phyloP scores from a whole-genome alignment of 2,888 invertebrate genomes.

The Parnassius glacialis region DNA sequence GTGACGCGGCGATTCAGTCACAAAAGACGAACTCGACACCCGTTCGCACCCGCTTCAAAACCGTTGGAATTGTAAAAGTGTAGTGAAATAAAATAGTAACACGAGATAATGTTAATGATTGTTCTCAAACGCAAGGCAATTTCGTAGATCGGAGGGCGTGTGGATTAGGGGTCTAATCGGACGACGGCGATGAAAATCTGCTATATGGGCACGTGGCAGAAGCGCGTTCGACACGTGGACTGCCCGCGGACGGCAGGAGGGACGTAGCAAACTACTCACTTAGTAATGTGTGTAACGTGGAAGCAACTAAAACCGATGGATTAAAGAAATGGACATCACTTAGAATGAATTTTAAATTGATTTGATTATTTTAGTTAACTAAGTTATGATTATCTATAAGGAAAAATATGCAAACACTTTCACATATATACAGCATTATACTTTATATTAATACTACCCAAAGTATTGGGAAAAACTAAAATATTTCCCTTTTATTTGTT shows the following conservation, averaged over 20 bases:
- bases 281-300: conserved; percentile 3
- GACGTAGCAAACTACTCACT: conserved; percentile 14
- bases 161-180: conserved; percentile 73
- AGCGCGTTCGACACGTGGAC: conserved; percentile 29
- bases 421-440: no score
- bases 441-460: no score
- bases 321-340: neutral
- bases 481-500: no score
- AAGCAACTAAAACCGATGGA: conserved; percentile 1
- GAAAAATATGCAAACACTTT: no score
- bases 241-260: neutral
- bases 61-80: conserved; percentile 45
- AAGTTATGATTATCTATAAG: no score
- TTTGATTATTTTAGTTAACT: no score
- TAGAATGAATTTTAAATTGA: neutral
- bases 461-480: no score
- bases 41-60: conserved; percentile 37
- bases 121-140: conserved; percentile 60
- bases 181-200: conserved; percentile 73
- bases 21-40: conserved; percentile 30
- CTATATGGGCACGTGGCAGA: conserved; percentile 51
- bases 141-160: conserved; percentile 58
- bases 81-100: conserved; percentile 61
- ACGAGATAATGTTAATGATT: conserved; percentile 69
- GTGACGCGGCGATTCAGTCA: conserved; percentile 38